Evolutionary conservation across 2,888 invertebrate species (phyloP), one percentile per base, ranked within the genome.

Genomic region (Glyphotaelius pellucidus): DNA sequence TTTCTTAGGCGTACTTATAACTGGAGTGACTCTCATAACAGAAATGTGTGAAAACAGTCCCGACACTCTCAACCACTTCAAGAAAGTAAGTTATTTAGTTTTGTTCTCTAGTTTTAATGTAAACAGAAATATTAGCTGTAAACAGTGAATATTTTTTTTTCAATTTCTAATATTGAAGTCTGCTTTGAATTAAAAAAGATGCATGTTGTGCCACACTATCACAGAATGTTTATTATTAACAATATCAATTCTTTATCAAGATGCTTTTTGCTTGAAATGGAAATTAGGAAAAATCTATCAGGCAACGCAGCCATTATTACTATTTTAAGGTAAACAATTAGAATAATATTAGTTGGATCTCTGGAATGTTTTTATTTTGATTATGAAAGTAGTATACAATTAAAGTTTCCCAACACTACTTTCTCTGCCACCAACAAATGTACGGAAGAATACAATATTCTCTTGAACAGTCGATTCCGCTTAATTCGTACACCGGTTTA

Each of bases 31-130:
- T 91, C 97, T 99, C 91, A 99, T 99, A 94, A 99, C 99, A 38
- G 99, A 99, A 96, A 99, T 99, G 99, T 99, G 99, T 95, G 99
- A 99, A 95, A 98, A 98, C 95, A 99, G 99, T 95, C 98, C 98
- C 15, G 99, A 99, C 95, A 99, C 99, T 3, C 96, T 99, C 94
- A 98, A 98, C 95, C 99, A 99, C 96, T 99, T 99, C 95, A 99
- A 99, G 96, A 99, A 99, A 98, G 99, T 99, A 96, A 96, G 95
- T 94, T 92, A 93, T 35, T 35, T 79, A 12, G 25, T 35, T 38
- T 11, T 80, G 25, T 32, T 9, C 67, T 67, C 25, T n/a, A 19
- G 32, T 88, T 88, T 47, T n/a, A 86, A 86, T 38, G 38, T 85
- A 83, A 83, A 83, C 31, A 35, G 83, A 83, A 31, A 83, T 83